Percentiles rank a stretch among this genome's conserved stretches.
phyloP scores from a whole-genome alignment of 1,140 invertebrate species.

The Bilobella aurantiaca region DNA sequence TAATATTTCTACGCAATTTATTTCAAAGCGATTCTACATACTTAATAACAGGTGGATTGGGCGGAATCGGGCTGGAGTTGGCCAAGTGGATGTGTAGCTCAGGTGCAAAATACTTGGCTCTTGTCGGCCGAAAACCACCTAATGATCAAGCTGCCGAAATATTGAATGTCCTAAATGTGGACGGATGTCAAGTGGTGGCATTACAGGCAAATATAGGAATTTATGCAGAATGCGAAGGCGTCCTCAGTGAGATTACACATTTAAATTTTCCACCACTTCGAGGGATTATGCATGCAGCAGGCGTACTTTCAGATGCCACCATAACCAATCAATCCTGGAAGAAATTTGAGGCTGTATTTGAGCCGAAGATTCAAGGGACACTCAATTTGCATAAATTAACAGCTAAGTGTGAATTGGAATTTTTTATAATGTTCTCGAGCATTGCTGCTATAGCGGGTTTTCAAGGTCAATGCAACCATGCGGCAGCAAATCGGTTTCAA shows the following conservation, averaged over 20 bases:
- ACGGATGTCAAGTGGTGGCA: not conserved
- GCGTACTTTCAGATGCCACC: not conserved
- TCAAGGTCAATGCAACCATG: not conserved
- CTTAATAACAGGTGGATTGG: conserved; percentile 20
- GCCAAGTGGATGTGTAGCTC: conserved; percentile 13
- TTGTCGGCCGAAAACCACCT: conserved; percentile 12
- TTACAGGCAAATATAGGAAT: conserved; percentile 13
- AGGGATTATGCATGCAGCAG: conserved; percentile 18
- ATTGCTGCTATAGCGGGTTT: not conserved
- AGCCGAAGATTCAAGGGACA: conserved; percentile 11
- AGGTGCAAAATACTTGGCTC: conserved; percentile 15
- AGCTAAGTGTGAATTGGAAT: not conserved
- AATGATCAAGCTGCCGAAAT: not conserved
- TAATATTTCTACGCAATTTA: not conserved
- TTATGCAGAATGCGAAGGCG: conserved; percentile 1
- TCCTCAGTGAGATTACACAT: not conserved
- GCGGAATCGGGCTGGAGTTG: conserved; percentile 22
- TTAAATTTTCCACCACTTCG: conserved; percentile 9
- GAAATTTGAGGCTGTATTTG: not conserved
- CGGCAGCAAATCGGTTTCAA: conserved; percentile 1
- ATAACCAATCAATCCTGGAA: conserved; percentile 12
- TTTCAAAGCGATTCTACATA: conserved; percentile 17
- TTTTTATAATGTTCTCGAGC: conserved; percentile 6
- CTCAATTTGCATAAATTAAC: conserved; percentile 17
- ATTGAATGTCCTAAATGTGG: not conserved